Evolutionary conservation across 2,888 invertebrate genomes (phyloP).

Genomic region (Germaria angustata): DNA sequence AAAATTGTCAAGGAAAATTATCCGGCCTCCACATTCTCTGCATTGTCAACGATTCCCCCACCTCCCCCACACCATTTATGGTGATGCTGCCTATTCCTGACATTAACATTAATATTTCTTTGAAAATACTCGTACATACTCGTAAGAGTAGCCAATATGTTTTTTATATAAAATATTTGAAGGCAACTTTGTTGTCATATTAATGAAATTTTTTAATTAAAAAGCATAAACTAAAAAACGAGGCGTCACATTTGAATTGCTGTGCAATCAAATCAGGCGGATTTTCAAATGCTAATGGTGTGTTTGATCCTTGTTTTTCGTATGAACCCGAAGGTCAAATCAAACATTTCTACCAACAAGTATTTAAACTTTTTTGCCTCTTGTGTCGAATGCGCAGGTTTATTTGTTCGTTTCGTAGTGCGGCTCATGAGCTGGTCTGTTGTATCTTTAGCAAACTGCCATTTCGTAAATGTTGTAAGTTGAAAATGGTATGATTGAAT

Average conservation of each 20-base stretch:
- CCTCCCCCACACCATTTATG: too few species aligned
- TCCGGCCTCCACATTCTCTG: too few species aligned
- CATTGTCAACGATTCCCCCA: too few species aligned
- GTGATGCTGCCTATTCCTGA: too few species aligned
- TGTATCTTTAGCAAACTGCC: slow-evolving; percentile 35
- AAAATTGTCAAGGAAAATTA: too few species aligned
- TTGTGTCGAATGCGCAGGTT: background rate
- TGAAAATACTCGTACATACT: too few species aligned
- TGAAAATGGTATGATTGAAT: background rate
- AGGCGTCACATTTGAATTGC: background rate
- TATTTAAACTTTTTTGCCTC: background rate
- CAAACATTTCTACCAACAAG: background rate
- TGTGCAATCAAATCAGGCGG: background rate
- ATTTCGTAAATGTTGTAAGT: slow-evolving; percentile 33
- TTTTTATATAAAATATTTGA: too few species aligned
- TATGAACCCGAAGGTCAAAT: background rate
- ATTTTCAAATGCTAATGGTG: background rate
- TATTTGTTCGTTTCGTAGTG: background rate
- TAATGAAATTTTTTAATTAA: background rate
- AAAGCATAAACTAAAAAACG: background rate
- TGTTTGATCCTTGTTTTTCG: background rate
- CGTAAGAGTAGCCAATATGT: too few species aligned
- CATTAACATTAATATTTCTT: too few species aligned
- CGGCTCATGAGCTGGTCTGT: background rate
- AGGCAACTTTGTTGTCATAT: too few species aligned